phyloP scores from a whole-genome alignment of 1,140 invertebrate species.

The Monomorium pharaonis region DNA sequence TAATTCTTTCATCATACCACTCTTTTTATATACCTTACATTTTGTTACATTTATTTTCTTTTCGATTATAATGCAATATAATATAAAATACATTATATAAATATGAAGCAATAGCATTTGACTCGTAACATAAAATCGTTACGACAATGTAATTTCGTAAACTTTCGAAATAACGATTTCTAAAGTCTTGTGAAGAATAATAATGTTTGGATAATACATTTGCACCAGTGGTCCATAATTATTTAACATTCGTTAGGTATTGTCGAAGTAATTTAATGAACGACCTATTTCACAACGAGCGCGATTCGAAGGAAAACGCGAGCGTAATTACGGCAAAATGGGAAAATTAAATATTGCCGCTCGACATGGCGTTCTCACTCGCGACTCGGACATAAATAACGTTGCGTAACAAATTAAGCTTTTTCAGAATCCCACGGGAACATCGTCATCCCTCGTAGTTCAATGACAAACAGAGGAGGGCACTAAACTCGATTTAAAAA shows the following conservation, averaged over 20 bases:
- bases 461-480: not conserved
- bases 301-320: constrained; percentile 43
- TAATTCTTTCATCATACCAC: not conserved
- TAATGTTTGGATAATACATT: constrained; percentile 8
- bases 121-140: not conserved
- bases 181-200: constrained; percentile 36
- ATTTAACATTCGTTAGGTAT: constrained; percentile 37
- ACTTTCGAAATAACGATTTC: constrained; percentile 9
- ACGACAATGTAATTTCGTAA: not conserved
- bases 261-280: constrained; percentile 56
- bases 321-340: constrained; percentile 44
- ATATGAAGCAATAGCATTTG: not conserved
- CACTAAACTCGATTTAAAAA: not conserved
- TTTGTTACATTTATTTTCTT: not conserved
- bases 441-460: not conserved
- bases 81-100: not conserved
- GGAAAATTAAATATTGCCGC: constrained; percentile 56
- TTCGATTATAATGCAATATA: not conserved
- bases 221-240: not conserved
- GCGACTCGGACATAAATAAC: constrained; percentile 40
- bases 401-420: constrained; percentile 43
- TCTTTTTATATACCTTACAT: not conserved
- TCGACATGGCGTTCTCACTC: constrained; percentile 30
- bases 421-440: not conserved
- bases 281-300: constrained; percentile 10